Conservation (phyloP, 2,113 vertebrate genomes). For the Alces alces region DNA sequence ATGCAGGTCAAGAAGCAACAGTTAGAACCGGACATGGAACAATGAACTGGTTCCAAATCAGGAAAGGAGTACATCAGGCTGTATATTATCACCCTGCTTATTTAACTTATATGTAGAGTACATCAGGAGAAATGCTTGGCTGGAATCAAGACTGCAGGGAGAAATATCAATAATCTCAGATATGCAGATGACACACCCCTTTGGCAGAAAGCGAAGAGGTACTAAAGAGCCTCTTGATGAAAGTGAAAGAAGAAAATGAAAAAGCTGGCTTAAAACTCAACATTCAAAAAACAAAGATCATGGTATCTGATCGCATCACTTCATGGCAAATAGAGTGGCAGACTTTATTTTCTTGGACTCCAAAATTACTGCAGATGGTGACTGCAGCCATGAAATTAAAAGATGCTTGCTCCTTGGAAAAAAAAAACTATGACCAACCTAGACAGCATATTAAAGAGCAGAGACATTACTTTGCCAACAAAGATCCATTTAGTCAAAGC, state of each 20-base stretch:
- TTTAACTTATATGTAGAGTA: neutral
- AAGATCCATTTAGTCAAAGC: neutral
- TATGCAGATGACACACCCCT: neutral
- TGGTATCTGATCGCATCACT: neutral
- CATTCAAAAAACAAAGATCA: neutral
- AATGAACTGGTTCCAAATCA: neutral
- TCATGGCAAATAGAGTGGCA: neutral
- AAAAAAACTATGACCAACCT: neutral
- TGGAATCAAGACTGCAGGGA: neutral
- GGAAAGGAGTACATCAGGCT: rapidly evolving
- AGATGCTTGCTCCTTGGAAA: neutral
- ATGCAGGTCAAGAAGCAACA: neutral
- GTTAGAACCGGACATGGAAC: neutral
- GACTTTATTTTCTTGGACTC: neutral
- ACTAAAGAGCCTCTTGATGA: neutral
- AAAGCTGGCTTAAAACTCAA: neutral
- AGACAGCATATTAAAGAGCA: neutral
- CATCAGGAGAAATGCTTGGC: neutral
- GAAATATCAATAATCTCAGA: neutral
- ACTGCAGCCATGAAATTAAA: neutral
- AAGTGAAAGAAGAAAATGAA: neutral
- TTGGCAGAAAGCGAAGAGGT: rapidly evolving
- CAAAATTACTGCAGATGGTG: neutral
- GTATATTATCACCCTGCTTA: neutral
- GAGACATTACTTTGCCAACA: neutral